These are phyloP conservation scores for Synanthedon formicaeformis DNA, from an alignment of 2,888 invertebrate genomes.

Conservation along the genomic window DNA sequence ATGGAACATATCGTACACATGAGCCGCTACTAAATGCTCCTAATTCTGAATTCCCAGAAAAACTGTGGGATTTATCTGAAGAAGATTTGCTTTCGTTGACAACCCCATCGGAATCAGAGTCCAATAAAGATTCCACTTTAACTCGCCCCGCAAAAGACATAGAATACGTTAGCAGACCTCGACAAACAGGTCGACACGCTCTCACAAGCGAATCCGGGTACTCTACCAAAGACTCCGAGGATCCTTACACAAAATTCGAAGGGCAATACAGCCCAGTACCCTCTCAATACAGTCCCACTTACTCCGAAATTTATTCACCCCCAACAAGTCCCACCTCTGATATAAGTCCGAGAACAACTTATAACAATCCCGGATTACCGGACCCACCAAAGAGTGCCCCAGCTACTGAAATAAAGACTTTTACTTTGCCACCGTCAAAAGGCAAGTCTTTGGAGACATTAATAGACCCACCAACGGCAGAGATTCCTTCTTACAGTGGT, in stretches of 20 bases:
- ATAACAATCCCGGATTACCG: conserved; percentile 46
- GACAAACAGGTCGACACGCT: conserved; percentile 71
- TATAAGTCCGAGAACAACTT: conserved; percentile 50
- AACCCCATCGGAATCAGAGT: conserved; percentile 71
- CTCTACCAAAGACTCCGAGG: conserved; percentile 57
- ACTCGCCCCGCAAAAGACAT: conserved; percentile 73
- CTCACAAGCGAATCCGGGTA: conserved; percentile 63
- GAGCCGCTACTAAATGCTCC: conserved; percentile 84
- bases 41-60: conserved; percentile 82
- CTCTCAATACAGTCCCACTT: conserved; percentile 58
- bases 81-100: conserved; percentile 71
- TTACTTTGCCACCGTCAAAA: conserved; percentile 48
- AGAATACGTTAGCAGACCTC: conserved; percentile 70
- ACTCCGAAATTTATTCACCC: conserved; percentile 65
- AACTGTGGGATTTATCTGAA: conserved; percentile 81
- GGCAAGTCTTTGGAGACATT: conserved; percentile 60
- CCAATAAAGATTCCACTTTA: conserved; percentile 66
- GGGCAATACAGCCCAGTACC: conserved; percentile 57
- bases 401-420: conserved; percentile 49
- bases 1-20: conserved; percentile 84
- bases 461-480: conserved; percentile 48
- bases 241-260: conserved; percentile 51
- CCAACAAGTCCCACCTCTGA: conserved; percentile 60
- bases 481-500: conserved; percentile 49
- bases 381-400: conserved; percentile 57